These are phyloP conservation scores for Mustela nigripes DNA, from an alignment of 2,113 vertebrate genomes.

Conservation along the genomic window DNA sequence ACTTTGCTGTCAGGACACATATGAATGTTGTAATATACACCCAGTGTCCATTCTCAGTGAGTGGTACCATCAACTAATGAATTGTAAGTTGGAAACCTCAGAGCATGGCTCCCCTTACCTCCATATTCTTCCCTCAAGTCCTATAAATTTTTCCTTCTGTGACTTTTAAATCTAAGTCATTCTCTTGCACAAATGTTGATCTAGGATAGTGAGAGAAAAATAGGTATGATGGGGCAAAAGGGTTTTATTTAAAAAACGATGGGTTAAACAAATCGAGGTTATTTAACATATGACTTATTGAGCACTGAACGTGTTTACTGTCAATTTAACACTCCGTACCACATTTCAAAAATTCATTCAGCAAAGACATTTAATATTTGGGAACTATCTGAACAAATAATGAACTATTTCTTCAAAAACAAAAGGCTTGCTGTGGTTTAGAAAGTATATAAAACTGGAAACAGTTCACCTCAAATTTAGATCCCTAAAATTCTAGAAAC, in stretches of 20 bases:
- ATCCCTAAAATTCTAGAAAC: not conserved
- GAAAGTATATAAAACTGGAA: not conserved
- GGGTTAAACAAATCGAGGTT: not conserved
- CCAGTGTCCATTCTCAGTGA: not conserved
- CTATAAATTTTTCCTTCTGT: not conserved
- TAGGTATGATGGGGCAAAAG: not conserved
- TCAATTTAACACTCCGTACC: not conserved
- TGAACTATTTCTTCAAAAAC: not conserved
- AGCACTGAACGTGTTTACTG: not conserved
- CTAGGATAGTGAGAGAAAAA: not conserved
- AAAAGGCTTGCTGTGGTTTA: not conserved
- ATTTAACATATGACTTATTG: not conserved
- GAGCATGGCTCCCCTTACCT: not conserved
- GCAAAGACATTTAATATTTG: not conserved
- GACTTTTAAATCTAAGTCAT: not conserved
- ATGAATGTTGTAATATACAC: not conserved
- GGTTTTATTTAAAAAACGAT: not conserved
- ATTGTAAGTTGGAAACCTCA: not conserved
- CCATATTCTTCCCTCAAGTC: not conserved
- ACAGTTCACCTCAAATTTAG: not conserved
- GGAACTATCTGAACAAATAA: not conserved
- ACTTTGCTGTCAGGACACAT: not conserved
- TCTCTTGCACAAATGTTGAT: not conserved
- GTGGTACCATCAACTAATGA: not conserved
- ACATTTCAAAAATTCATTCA: slow-evolving; percentile 19